Evolutionary conservation across 35 echinoderm and acorn worm genomes (phyloP).

Genomic region (Strongylocentrotus purpuratus): DNA sequence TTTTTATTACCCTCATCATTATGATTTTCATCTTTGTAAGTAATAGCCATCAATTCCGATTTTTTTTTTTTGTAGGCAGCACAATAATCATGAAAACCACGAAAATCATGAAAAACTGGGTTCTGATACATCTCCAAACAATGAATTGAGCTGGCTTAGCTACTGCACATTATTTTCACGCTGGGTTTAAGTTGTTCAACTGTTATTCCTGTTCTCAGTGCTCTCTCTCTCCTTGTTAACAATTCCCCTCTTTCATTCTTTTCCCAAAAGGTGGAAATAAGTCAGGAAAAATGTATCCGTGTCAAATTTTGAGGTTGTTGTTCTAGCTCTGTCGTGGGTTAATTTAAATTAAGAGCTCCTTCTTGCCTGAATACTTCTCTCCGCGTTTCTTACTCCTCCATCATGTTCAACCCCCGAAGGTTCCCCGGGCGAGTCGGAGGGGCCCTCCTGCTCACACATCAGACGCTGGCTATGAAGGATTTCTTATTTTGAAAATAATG

Average conservation of each 20-base stretch:
- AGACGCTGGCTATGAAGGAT: constrained; percentile 21
- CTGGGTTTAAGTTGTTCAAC: neutral
- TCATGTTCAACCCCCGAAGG: constrained; percentile 28
- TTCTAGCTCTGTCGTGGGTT: constrained; percentile 34
- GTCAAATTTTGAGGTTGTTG: constrained; percentile 51
- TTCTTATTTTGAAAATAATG: constrained; percentile 52
- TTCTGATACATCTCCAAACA: too few species aligned
- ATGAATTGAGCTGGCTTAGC: neutral
- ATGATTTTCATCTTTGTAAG: too few species aligned
- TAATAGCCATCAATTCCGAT: too few species aligned
- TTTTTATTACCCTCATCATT: too few species aligned
- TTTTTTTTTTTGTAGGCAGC: too few species aligned
- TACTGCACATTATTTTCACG: neutral
- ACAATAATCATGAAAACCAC: too few species aligned
- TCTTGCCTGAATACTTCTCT: constrained; percentile 7
- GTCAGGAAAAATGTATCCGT: constrained; percentile 35
- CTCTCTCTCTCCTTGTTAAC: neutral
- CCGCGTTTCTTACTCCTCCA: constrained; percentile 13
- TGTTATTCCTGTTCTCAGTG: neutral
- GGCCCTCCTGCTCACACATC: neutral
- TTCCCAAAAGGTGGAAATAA: neutral
- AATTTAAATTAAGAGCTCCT: constrained; percentile 54
- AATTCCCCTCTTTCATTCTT: neutral
- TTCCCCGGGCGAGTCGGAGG: constrained; percentile 32
- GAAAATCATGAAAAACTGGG: too few species aligned